Conservation (phyloP, 1,140 invertebrate genomes). For the Drosophila elegans region DNA sequence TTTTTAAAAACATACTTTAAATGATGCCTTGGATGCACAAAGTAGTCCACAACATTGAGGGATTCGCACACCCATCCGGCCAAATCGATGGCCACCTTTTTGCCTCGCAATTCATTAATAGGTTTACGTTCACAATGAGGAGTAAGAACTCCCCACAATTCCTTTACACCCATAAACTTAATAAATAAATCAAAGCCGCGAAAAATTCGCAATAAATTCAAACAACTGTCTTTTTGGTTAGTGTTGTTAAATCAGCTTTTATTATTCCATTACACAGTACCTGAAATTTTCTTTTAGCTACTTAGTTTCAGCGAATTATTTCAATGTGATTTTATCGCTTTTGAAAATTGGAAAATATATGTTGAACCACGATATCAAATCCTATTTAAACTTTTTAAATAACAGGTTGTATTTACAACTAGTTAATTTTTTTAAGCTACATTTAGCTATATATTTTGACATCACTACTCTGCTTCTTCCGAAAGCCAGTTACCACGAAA, state of each 20-base stretch:
- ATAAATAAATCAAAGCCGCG: conserved; percentile 10
- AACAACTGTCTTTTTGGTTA: conserved; percentile 7
- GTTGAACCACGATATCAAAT: too few species aligned
- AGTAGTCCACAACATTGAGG: conserved; percentile 89
- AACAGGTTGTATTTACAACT: too few species aligned
- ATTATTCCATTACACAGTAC: too few species aligned
- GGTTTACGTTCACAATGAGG: conserved; percentile 90
- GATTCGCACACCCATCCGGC: conserved; percentile 93
- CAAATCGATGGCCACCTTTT: conserved; percentile 91
- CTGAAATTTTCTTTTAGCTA: too few species aligned
- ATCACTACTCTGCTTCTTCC: too few species aligned
- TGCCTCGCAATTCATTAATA: conserved; percentile 90
- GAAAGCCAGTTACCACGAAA: conserved; percentile 8
- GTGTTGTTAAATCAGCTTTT: neutral
- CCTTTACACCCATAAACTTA: conserved; percentile 90
- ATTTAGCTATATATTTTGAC: neutral
- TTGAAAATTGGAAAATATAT: too few species aligned
- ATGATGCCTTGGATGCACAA: conserved; percentile 90
- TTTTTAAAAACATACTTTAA: conserved; percentile 87
- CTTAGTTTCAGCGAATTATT: too few species aligned
- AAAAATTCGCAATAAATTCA: conserved; percentile 18
- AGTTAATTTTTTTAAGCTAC: neutral
- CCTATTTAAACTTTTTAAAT: too few species aligned
- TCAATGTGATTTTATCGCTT: too few species aligned
- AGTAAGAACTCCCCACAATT: conserved; percentile 90